phyloP scores from a whole-genome alignment of 2,888 invertebrate species.

The Acanthosoma haemorrhoidale region DNA sequence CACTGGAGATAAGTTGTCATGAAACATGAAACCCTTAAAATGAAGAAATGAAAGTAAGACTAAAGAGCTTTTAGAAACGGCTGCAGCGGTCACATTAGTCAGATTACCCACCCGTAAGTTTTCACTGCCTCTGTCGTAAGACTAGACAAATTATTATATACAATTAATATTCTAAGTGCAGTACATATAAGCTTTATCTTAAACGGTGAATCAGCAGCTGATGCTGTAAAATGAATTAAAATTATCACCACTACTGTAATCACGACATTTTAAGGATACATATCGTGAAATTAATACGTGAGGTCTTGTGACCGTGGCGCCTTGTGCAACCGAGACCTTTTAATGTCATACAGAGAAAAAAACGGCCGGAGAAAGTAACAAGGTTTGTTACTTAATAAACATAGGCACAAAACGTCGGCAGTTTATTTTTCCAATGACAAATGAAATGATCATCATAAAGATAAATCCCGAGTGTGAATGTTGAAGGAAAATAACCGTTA shows the following conservation, averaged over 20 bases:
- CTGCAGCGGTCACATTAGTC: not conserved
- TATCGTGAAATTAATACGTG: not conserved
- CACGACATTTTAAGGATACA: not conserved
- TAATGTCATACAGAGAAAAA: not conserved
- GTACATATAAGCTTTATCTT: too few relatives aligned
- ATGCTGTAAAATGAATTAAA: not conserved
- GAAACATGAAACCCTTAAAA: not conserved
- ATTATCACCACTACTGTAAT: not conserved
- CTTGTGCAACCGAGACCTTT: not conserved
- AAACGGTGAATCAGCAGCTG: too few relatives aligned
- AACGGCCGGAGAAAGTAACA: not conserved
- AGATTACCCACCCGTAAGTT: too few relatives aligned
- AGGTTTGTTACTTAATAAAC: not conserved
- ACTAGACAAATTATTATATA: too few relatives aligned
- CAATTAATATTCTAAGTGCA: too few relatives aligned
- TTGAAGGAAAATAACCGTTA: not conserved
- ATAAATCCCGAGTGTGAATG: not conserved
- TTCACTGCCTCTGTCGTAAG: too few relatives aligned
- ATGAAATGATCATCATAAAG: too few relatives aligned
- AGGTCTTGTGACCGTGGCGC: not conserved
- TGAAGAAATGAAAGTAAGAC: not conserved
- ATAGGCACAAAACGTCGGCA: not conserved
- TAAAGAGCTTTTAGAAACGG: not conserved
- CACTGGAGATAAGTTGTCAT: too few relatives aligned
- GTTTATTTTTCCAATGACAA: not conserved